Percentiles rank a stretch among this genome's conserved stretches.
These are phyloP conservation scores for Microtus pennsylvanicus DNA, from an alignment of 2,113 vertebrate species.

Conservation along the genomic window DNA sequence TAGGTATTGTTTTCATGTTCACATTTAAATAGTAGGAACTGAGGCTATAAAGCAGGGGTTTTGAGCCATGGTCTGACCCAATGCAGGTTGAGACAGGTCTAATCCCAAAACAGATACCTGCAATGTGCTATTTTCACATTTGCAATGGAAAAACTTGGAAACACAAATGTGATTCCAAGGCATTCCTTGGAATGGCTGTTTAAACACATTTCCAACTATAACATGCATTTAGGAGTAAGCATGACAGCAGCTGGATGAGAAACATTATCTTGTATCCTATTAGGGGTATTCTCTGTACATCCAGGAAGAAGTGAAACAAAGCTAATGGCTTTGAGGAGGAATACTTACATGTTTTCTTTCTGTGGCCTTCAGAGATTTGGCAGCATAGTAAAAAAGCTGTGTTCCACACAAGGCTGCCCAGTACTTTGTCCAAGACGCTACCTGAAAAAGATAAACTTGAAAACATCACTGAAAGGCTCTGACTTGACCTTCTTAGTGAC, in stretches of 20 bases:
- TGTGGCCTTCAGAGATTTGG: constrained; percentile 98
- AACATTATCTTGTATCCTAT: no score
- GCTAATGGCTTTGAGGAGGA: background rate
- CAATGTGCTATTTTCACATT: constrained; percentile 28
- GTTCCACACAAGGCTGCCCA: constrained; percentile 97
- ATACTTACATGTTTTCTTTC: constrained; percentile 98
- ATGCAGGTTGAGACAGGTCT: background rate
- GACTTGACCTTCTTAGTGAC: background rate
- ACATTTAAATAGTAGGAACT: background rate
- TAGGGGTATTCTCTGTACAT: background rate
- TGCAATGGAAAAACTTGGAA: constrained; percentile 35
- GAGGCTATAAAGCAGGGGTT: background rate
- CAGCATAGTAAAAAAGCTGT: constrained; percentile 97
- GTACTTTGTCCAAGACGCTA: constrained; percentile 99
- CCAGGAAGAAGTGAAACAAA: background rate
- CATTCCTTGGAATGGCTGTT: background rate
- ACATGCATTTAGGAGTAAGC: background rate
- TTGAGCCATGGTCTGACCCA: constrained; percentile 7
- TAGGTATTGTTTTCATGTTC: background rate
- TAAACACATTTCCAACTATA: background rate
- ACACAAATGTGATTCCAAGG: constrained; percentile 35
- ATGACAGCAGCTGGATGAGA: background rate
- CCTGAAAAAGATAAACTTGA: constrained; percentile 85
- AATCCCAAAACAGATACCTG: background rate
- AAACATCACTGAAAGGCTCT: background rate